A percentile compares a stretch with the other conserved stretches of the same genome.
phyloP scores from a whole-genome alignment of 2,888 invertebrate species.

The Leptarthrus brevirostris region DNA sequence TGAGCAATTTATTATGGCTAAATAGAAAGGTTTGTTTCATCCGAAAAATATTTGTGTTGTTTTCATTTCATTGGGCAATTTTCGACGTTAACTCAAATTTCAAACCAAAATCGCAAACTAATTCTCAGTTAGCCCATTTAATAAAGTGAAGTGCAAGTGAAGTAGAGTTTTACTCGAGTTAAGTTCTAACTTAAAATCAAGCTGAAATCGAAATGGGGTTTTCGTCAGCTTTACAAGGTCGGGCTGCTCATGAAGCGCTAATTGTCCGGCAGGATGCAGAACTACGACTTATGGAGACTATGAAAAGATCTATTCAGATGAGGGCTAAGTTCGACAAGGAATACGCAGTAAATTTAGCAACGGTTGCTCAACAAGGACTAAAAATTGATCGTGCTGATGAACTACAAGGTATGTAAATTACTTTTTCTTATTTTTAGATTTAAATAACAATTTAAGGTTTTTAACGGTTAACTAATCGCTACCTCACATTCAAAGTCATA shows the following conservation, averaged over 20 bases:
- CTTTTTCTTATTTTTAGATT: conserved; percentile 63
- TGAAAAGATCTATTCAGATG: conserved; percentile 86
- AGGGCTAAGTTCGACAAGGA: conserved; percentile 94
- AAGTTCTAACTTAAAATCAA: no score
- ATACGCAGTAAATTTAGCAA: conserved; percentile 84
- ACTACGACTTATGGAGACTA: conserved; percentile 89
- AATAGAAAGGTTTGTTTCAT: background rate
- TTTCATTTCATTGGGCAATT: background rate
- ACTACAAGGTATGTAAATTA: conserved; percentile 64
- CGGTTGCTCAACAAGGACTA: conserved; percentile 84
- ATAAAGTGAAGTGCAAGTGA: background rate
- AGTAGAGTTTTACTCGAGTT: no score
- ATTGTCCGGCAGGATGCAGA: conserved; percentile 92
- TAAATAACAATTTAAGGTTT: no score
- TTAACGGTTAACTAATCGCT: no score
- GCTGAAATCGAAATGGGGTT: conserved; percentile 76
- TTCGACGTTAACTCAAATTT: no score
- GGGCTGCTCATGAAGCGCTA: conserved; percentile 91
- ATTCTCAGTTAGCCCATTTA: no score
- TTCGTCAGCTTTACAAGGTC: conserved; percentile 86
- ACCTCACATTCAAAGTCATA: no score
- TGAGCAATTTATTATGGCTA: background rate
- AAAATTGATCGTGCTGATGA: conserved; percentile 77
- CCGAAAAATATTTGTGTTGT: background rate
- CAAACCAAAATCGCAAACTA: no score